Percentiles rank a stretch among this genome's conserved stretches.
Conservation (phyloP, 2,888 invertebrate species). For the Microctonus aethiopoides region DNA sequence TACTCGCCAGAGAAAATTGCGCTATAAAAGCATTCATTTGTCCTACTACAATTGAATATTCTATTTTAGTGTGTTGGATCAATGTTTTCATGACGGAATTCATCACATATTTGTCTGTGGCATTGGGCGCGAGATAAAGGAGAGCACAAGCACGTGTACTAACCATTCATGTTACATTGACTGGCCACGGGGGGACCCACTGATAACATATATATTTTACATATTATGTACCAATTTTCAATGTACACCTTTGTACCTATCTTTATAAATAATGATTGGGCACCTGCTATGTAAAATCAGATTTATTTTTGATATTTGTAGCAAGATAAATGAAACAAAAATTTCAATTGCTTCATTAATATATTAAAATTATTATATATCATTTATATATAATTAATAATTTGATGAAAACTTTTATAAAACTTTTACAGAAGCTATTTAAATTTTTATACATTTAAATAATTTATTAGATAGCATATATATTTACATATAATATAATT, state of each 20-base stretch:
- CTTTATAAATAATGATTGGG: not conserved
- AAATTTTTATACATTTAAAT: not conserved
- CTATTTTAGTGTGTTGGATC: conserved; percentile 30
- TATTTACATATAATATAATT: not conserved
- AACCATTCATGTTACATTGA: conserved; percentile 50
- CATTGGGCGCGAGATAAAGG: conserved; percentile 24
- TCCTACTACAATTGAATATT: not conserved
- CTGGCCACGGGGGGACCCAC: conserved; percentile 17
- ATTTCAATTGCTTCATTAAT: too few species aligned
- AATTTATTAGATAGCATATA: not conserved
- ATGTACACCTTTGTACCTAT: not conserved
- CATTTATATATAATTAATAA: too few species aligned
- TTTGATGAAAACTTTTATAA: too few species aligned
- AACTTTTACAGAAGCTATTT: not conserved
- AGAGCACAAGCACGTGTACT: conserved; percentile 45
- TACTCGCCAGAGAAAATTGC: conserved; percentile 13
- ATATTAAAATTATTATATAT: too few species aligned
- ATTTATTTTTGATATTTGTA: too few species aligned
- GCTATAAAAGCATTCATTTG: not conserved
- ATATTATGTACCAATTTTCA: not conserved
- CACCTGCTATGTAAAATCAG: not conserved
- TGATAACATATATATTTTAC: conserved; percentile 1
- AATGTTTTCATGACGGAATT: conserved; percentile 58
- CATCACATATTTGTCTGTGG: conserved; percentile 34
- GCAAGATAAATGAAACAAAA: too few species aligned